Conservation (phyloP, 1,140 invertebrate species). For the Tigriopus japonicus region DNA sequence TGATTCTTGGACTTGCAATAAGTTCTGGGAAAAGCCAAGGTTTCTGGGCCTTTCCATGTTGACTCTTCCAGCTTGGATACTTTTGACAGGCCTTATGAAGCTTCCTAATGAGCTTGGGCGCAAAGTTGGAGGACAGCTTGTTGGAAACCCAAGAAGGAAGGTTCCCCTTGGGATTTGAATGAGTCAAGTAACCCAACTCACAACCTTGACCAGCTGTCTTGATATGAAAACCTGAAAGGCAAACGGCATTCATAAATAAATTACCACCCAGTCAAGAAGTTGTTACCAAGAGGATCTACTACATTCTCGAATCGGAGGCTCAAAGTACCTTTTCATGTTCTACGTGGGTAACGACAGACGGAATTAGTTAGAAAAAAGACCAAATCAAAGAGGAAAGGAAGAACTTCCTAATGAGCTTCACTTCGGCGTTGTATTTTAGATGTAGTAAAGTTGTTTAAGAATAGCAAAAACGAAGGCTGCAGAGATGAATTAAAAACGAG, state of each 20-base stretch:
- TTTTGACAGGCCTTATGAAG: constrained; percentile 56
- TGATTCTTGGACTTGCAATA: constrained; percentile 25
- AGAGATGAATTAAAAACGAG: too few species aligned
- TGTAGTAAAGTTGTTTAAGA: too few species aligned
- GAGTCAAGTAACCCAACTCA: constrained; percentile 60
- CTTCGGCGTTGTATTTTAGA: too few species aligned
- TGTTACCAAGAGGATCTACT: background rate
- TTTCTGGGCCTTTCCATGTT: constrained; percentile 50
- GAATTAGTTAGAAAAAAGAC: too few species aligned
- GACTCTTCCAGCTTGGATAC: constrained; percentile 57
- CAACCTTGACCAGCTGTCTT: constrained; percentile 36
- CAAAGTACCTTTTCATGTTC: background rate
- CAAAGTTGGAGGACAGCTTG: constrained; percentile 63
- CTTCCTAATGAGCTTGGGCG: constrained; percentile 56
- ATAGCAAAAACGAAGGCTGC: too few species aligned
- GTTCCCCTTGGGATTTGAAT: constrained; percentile 69
- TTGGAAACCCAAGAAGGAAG: constrained; percentile 74
- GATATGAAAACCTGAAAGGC: constrained; percentile 28
- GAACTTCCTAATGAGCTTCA: too few species aligned
- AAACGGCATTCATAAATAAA: background rate
- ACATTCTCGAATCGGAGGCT: background rate
- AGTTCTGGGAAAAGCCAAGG: constrained; percentile 74
- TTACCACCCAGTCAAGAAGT: background rate
- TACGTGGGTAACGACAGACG: background rate
- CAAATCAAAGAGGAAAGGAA: too few species aligned